These are phyloP conservation scores for Quiscalus mexicanus DNA, from an alignment of 2,113 vertebrate genomes.

Conservation along the genomic window DNA sequence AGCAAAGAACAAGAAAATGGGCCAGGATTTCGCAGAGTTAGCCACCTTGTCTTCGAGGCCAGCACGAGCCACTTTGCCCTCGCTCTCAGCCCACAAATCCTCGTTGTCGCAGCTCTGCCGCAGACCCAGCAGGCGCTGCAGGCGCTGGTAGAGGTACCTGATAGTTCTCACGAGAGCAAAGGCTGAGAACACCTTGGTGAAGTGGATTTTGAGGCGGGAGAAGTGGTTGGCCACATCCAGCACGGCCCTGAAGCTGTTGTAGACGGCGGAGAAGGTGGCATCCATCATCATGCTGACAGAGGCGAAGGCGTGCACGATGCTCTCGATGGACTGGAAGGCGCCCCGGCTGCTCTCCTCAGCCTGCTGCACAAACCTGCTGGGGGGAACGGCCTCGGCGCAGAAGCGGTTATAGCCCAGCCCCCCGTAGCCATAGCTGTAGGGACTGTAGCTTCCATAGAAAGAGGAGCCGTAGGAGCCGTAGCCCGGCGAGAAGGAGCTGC, in stretches of 20 bases:
- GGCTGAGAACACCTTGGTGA: conserved; percentile 93
- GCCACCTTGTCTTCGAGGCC: conserved; percentile 75
- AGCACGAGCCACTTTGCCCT: conserved; percentile 75
- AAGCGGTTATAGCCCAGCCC: conserved; percentile 85
- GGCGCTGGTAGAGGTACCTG: conserved; percentile 86
- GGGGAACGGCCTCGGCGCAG: conserved; percentile 82
- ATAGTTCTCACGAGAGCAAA: conserved; percentile 95
- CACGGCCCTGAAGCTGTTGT: conserved; percentile 97
- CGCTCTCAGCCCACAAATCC: conserved; percentile 93
- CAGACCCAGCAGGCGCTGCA: conserved; percentile 87
- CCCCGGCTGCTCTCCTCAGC: conserved; percentile 97
- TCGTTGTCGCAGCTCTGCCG: conserved; percentile 83
- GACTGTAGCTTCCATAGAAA: conserved; percentile 83
- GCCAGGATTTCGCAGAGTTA: conserved; percentile 92
- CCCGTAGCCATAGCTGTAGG: conserved; percentile 82
- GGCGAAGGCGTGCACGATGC: conserved; percentile 94
- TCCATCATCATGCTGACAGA: conserved; percentile 99
- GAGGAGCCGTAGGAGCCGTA: conserved; percentile 88
- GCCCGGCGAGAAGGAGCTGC: conserved; percentile 82
- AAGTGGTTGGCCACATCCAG: conserved; percentile 97
- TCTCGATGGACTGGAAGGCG: conserved; percentile 97
- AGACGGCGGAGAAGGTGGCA: conserved; percentile 95
- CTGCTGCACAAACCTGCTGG: conserved; percentile 95
- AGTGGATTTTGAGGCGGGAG: conserved; percentile 90
- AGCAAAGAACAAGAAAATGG: conserved; percentile 95